These are phyloP conservation scores for Vultur gryphus DNA, from an alignment of 2,797 vertebrate species.

Conservation along the genomic window DNA sequence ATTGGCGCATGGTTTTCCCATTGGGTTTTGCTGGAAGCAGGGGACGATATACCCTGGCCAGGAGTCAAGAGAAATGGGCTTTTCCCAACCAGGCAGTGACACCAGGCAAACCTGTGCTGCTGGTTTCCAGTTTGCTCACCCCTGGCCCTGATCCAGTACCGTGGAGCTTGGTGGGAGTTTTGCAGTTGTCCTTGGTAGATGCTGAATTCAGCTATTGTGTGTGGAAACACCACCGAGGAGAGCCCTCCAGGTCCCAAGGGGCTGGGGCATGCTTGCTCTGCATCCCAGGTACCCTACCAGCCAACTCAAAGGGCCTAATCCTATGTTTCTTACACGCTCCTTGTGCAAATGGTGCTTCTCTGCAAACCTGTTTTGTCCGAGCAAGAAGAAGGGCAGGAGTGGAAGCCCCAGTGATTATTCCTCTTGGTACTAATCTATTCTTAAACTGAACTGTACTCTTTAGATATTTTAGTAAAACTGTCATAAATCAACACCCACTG, in stretches of 20 bases:
- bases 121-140: neutral
- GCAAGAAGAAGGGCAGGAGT: neutral
- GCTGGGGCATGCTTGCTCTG: neutral
- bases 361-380: neutral
- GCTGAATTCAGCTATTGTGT: neutral
- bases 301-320: neutral
- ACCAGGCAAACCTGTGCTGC: neutral
- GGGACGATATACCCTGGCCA: neutral
- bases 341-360: neutral
- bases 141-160: neutral
- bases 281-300: neutral
- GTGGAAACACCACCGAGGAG: neutral
- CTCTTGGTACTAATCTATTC: conserved; percentile 43
- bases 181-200: neutral
- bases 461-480: conserved; percentile 67
- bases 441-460: conserved; percentile 58
- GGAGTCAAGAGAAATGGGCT: neutral
- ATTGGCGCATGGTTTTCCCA: neutral
- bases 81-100: neutral
- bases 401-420: neutral
- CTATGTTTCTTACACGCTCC: neutral
- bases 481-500: conserved; percentile 51
- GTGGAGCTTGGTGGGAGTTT: neutral
- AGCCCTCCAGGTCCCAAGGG: neutral
- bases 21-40: neutral